Evolutionary conservation across 2,888 invertebrate genomes (phyloP).

Genomic region (Peribatodes rhomboidaria): DNA sequence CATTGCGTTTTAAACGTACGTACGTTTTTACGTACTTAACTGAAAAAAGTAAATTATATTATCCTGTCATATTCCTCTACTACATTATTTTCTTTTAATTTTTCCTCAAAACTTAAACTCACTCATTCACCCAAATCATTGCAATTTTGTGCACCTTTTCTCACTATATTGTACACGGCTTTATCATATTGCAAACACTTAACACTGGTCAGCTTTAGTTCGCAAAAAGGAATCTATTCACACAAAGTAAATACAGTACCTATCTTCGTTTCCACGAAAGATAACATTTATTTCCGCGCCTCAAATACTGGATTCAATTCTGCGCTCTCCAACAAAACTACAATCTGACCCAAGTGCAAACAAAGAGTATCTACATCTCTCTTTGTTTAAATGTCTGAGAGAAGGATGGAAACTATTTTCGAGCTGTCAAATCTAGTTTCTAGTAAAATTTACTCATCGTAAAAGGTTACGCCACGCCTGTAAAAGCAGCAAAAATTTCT

Average conservation of each 20-base stretch:
- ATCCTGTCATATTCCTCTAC: too few species aligned
- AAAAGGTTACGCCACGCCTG: too few species aligned
- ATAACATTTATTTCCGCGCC: slow-evolving; percentile 47
- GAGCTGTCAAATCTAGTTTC: neutral
- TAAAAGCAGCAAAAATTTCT: too few species aligned
- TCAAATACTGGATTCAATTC: slow-evolving; percentile 1
- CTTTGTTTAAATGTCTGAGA: neutral
- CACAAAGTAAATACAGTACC: slow-evolving; percentile 24
- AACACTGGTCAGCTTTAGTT: slow-evolving; percentile 6
- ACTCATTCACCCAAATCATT: too few species aligned
- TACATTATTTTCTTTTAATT: too few species aligned
- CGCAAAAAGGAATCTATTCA: slow-evolving; percentile 24
- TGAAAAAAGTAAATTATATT: too few species aligned
- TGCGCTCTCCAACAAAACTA: neutral
- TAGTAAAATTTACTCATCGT: too few species aligned
- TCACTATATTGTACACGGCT: neutral
- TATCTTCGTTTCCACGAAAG: slow-evolving; percentile 63
- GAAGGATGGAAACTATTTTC: neutral
- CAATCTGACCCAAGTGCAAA: neutral
- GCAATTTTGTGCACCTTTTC: neutral
- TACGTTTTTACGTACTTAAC: too few species aligned
- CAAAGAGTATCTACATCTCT: neutral
- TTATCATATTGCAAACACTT: slow-evolving; percentile 11
- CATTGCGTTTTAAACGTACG: too few species aligned
- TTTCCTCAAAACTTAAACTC: too few species aligned